A percentile compares a stretch with the other conserved stretches of the same genome.
These are phyloP conservation scores for Dryobates pubescens DNA, from an alignment of 2,797 vertebrate genomes.

Conservation along the genomic window DNA sequence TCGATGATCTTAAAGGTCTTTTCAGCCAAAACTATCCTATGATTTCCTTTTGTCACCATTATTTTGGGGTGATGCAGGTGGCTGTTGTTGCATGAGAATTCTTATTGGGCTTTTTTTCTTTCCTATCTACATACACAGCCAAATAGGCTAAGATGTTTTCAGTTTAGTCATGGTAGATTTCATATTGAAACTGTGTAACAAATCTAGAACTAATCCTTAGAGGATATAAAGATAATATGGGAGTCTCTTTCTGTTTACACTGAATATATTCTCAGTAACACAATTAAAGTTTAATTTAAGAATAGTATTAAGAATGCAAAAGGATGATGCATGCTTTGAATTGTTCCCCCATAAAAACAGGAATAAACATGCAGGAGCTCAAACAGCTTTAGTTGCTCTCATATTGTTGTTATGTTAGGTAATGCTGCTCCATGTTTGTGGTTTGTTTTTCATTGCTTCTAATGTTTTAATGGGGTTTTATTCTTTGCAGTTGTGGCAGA, in stretches of 20 bases:
- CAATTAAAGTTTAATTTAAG: slow-evolving; percentile 73
- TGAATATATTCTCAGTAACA: slow-evolving; percentile 63
- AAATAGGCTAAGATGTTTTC: slow-evolving; percentile 2
- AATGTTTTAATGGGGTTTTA: slow-evolving; percentile 55
- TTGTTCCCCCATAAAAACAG: background rate
- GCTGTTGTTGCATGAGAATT: too few relatives aligned
- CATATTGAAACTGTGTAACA: slow-evolving; percentile 31
- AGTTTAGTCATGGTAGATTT: slow-evolving; percentile 62
- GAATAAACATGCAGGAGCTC: slow-evolving; percentile 25
- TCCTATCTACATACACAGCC: background rate
- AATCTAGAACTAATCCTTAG: slow-evolving; percentile 64
- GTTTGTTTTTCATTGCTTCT: background rate
- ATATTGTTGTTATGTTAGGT: slow-evolving; percentile 4
- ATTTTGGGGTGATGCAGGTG: background rate
- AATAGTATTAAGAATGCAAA: slow-evolving; percentile 53
- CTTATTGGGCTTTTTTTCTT: background rate
- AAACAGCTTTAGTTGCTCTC: slow-evolving; percentile 1
- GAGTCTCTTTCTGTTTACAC: slow-evolving; percentile 48
- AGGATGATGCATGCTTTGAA: slow-evolving; percentile 34
- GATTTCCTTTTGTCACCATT: background rate
- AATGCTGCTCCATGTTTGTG: background rate
- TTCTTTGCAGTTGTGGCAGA: slow-evolving; percentile 86
- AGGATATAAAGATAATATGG: slow-evolving; percentile 50
- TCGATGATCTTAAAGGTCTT: too few relatives aligned
- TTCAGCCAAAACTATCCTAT: too few relatives aligned